Evolutionary conservation across 2,113 vertebrate species (phyloP).

Genomic region (Suricata suricatta): DNA sequence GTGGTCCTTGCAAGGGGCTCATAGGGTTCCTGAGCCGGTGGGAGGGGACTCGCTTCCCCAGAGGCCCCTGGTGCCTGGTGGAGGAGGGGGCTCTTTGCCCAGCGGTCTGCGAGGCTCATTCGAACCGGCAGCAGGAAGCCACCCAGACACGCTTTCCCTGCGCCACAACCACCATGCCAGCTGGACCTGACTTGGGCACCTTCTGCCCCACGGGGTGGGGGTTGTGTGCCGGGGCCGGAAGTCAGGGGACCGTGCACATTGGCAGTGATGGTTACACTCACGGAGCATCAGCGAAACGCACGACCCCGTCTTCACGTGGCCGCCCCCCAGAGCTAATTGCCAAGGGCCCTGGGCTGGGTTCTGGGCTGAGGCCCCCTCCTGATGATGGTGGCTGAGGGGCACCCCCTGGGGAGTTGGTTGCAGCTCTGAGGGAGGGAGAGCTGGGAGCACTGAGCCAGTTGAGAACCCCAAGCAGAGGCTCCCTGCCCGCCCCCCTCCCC

Average conservation of each 20-base stretch:
- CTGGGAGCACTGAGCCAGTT: neutral
- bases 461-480: accelerated
- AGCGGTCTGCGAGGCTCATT: too few relatives aligned
- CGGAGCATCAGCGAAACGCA: accelerated
- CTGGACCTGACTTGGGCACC: neutral
- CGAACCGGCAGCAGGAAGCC: neutral
- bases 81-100: neutral
- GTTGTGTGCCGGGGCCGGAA: accelerated
- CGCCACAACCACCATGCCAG: accelerated
- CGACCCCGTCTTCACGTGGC: too few relatives aligned
- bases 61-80: accelerated
- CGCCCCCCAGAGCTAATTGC: accelerated
- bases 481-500: too few relatives aligned
- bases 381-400: accelerated
- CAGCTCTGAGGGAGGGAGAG: neutral
- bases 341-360: neutral
- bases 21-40: neutral
- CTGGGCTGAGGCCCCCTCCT: neutral
- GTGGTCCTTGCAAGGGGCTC: accelerated
- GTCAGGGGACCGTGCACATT: accelerated
- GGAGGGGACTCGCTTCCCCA: neutral
- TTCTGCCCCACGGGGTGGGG: neutral
- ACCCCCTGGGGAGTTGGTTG: neutral
- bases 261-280: too few relatives aligned
- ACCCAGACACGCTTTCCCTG: accelerated